Evolutionary conservation across 1,140 invertebrate species (phyloP).

Genomic region (Globodera ellingtonae): DNA sequence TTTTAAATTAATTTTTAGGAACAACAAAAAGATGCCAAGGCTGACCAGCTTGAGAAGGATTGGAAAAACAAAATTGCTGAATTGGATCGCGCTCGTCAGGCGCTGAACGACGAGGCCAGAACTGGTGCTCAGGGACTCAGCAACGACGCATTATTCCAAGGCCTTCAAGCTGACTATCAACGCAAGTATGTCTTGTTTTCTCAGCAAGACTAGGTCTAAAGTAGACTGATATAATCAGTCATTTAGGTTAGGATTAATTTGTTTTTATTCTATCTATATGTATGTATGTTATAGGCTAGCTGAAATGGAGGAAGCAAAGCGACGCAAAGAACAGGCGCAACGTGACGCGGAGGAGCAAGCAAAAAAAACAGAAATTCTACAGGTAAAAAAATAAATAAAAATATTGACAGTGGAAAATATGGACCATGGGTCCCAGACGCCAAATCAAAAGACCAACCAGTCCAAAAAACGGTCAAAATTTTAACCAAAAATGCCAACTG

Average conservation of each 20-base stretch:
- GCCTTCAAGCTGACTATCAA: not conserved
- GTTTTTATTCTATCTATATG: not conserved
- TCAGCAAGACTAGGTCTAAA: no score
- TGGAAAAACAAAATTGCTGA: not conserved
- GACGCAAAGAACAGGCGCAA: not conserved
- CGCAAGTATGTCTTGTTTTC: not conserved
- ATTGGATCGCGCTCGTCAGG: not conserved
- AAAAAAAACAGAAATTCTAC: not conserved
- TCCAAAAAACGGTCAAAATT: no score
- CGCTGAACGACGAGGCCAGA: not conserved
- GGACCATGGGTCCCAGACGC: no score
- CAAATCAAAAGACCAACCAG: no score
- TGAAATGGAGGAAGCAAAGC: not conserved
- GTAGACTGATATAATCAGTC: no score
- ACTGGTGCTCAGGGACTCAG: not conserved
- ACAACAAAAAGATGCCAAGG: not conserved
- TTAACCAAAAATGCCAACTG: no score
- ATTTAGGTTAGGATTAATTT: no score
- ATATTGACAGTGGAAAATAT: not conserved
- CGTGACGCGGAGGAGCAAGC: not conserved
- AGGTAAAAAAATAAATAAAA: not conserved
- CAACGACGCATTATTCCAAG: not conserved
- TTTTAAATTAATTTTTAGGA: not conserved
- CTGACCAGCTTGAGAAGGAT: not conserved
- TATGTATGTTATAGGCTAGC: not conserved